These are phyloP conservation scores for Astur gentilis DNA, from an alignment of 2,113 vertebrate species.

Conservation along the genomic window DNA sequence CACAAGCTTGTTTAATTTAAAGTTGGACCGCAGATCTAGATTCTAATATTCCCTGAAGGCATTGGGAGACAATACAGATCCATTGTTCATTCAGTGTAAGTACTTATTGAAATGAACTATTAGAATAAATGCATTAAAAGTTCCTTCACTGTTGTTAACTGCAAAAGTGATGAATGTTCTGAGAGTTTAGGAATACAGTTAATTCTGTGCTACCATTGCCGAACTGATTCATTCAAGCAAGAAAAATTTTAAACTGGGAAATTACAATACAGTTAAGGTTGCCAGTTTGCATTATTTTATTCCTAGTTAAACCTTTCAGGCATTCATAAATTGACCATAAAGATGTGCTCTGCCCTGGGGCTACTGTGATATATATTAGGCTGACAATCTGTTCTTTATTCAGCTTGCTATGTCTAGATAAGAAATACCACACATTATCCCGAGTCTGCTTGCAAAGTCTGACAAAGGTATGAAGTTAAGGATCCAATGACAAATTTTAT, in stretches of 20 bases:
- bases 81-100: not conserved
- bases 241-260: not conserved
- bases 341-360: constrained; percentile 36
- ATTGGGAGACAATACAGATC: not conserved
- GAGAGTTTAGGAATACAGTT: not conserved
- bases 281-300: constrained; percentile 33
- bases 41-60: not conserved
- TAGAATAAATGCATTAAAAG: not conserved
- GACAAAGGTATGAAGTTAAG: not conserved
- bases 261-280: constrained; percentile 34
- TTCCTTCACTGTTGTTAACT: not conserved
- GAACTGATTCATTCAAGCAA: not conserved
- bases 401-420: constrained; percentile 16
- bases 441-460: not conserved
- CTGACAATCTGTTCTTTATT: constrained; percentile 37
- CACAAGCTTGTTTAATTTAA: not conserved
- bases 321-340: constrained; percentile 37
- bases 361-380: constrained; percentile 17
- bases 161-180: not conserved
- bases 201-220: not conserved
- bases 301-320: constrained; percentile 39
- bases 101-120: not conserved
- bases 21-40: not conserved
- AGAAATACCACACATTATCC: not conserved
- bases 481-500: not conserved